Evolutionary conservation across 1,140 invertebrate genomes (phyloP).

Genomic region (Gryllus bimaculatus): DNA sequence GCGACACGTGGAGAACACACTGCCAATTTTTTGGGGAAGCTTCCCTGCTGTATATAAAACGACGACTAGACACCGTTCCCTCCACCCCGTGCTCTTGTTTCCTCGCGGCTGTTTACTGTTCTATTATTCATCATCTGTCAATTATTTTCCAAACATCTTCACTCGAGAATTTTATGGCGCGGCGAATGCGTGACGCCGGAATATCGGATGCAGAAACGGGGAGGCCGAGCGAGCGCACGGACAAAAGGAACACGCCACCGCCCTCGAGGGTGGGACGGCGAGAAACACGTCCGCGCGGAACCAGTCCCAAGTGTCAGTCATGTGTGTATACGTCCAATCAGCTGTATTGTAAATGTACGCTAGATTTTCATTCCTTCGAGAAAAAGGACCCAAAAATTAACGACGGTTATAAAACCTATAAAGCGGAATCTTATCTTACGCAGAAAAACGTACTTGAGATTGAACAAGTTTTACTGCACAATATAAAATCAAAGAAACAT

Average conservation of each 20-base stretch:
- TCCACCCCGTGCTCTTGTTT: neutral
- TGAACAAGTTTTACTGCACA: no score
- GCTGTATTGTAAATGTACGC: no score
- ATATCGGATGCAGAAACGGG: neutral
- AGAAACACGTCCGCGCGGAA: neutral
- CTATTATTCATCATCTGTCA: slow-evolving; percentile 5
- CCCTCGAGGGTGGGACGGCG: neutral
- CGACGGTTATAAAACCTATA: no score
- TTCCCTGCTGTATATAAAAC: neutral
- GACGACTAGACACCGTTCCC: neutral
- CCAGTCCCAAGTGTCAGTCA: no score
- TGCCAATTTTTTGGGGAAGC: slow-evolving; percentile 3
- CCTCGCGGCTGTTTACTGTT: neutral
- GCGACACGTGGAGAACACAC: neutral
- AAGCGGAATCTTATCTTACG: no score
- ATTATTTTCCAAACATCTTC: neutral
- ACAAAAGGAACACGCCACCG: neutral
- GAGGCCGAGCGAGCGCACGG: neutral
- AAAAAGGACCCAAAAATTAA: no score
- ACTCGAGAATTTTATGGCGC: neutral
- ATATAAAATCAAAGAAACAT: no score
- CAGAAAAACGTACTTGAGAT: no score
- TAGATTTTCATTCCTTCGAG: no score
- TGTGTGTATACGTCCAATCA: no score
- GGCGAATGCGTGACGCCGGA: neutral